These are phyloP conservation scores for Drepanosiphum platanoidis DNA, from an alignment of 2,888 invertebrate genomes.

Conservation along the genomic window DNA sequence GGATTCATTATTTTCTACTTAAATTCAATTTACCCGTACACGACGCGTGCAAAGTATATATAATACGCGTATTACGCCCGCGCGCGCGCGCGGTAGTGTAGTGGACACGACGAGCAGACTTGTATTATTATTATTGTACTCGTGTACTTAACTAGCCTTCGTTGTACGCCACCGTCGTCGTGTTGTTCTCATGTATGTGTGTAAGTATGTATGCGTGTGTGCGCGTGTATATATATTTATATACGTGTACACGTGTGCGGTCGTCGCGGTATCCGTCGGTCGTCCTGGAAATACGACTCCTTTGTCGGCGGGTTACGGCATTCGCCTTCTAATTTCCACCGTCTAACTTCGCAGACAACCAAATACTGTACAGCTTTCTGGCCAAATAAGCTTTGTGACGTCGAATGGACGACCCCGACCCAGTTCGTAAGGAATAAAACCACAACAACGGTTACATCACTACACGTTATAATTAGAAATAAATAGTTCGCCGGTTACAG, in stretches of 20 bases:
- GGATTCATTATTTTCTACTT: constrained; percentile 61
- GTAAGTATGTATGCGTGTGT: too few relatives aligned
- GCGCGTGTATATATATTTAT: not conserved
- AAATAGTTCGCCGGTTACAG: too few relatives aligned
- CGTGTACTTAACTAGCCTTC: not conserved
- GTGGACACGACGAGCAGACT: not conserved
- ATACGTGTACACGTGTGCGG: not conserved
- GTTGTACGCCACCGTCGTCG: too few relatives aligned
- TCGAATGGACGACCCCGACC: too few relatives aligned
- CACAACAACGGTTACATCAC: too few relatives aligned
- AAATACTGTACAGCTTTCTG: not conserved
- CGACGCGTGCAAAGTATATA: not conserved
- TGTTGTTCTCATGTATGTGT: not conserved
- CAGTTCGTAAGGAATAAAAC: too few relatives aligned
- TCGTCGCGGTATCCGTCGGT: not conserved
- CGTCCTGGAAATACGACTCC: not conserved
- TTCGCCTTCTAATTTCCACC: not conserved
- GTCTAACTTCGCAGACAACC: not conserved
- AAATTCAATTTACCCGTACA: constrained; percentile 50
- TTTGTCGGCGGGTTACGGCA: not conserved
- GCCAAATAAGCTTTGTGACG: too few relatives aligned
- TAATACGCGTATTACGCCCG: not conserved
- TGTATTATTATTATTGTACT: not conserved
- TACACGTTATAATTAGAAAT: too few relatives aligned
- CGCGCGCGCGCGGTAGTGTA: not conserved